phyloP scores from a whole-genome alignment of 2,888 invertebrate species.

The Lissocephala sabroskyi region DNA sequence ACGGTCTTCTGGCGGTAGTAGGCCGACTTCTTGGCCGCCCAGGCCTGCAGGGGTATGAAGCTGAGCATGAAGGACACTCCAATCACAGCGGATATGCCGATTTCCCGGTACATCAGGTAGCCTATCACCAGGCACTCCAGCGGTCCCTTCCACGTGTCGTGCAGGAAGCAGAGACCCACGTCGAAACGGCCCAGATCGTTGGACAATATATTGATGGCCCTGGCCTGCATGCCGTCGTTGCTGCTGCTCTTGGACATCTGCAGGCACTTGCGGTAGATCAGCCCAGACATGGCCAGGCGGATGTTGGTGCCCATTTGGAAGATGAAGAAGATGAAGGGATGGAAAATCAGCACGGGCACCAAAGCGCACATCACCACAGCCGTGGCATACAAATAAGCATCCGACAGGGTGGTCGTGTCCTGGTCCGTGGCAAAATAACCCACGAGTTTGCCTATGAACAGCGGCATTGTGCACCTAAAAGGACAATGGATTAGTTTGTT shows the following conservation, averaged over 20 bases:
- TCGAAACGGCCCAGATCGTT: conserved; percentile 97
- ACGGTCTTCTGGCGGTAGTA: conserved; percentile 81
- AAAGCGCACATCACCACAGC: conserved; percentile 77
- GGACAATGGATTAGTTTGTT: conserved; percentile 14
- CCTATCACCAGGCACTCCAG: conserved; percentile 74
- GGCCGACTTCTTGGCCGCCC: conserved; percentile 80
- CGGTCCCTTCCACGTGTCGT: conserved; percentile 94
- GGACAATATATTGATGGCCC: conserved; percentile 91
- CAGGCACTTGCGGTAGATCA: conserved; percentile 82
- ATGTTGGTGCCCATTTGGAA: conserved; percentile 81
- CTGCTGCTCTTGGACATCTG: conserved; percentile 85
- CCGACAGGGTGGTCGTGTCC: conserved; percentile 72
- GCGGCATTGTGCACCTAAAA: conserved; percentile 77
- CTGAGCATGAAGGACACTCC: conserved; percentile 81
- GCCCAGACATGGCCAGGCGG: conserved; percentile 80
- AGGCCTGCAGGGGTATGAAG: conserved; percentile 84
- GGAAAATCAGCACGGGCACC: conserved; percentile 77
- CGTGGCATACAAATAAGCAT: conserved; percentile 80
- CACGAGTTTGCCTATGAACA: conserved; percentile 80
- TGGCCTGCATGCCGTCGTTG: conserved; percentile 85
- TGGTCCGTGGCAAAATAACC: conserved; percentile 76
- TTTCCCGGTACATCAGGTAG: conserved; percentile 76
- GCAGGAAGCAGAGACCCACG: conserved; percentile 88
- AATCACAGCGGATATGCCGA: conserved; percentile 79
- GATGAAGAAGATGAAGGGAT: conserved; percentile 82